Evolutionary conservation across 2,888 invertebrate genomes (phyloP).

Genomic region (Cataglyphis livida): DNA sequence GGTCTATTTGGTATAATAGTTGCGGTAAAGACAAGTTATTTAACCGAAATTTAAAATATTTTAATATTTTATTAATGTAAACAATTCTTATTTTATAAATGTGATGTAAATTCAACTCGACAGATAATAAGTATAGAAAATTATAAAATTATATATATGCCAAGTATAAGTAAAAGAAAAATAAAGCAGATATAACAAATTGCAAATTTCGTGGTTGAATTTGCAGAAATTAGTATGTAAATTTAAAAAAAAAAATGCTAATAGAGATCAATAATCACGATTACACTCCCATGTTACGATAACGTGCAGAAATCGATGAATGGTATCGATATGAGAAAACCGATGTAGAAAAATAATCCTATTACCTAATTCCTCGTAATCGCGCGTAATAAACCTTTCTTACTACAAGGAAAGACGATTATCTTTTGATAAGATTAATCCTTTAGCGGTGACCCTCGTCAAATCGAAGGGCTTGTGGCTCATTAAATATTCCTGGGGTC

Average conservation of each 20-base stretch:
- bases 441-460: constrained; percentile 71
- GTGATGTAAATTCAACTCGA: neutral
- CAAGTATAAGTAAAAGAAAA: neutral
- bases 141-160: neutral
- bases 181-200: neutral
- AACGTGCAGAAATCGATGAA: neutral
- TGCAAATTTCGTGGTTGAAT: neutral
- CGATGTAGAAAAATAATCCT: constrained; percentile 1
- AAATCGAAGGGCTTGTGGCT: constrained; percentile 64
- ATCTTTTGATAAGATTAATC: constrained; percentile 67
- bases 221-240: neutral
- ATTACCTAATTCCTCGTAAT: constrained; percentile 35
- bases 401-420: constrained; percentile 60
- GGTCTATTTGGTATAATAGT: neutral
- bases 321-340: neutral
- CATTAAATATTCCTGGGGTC: constrained; percentile 72
- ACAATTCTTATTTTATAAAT: neutral
- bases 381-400: constrained; percentile 57
- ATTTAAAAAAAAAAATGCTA: neutral
- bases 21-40: neutral
- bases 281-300: neutral
- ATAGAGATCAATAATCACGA: neutral
- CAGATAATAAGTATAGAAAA: neutral
- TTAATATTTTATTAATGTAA: too few species aligned
- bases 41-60: constrained; percentile 3